Evolutionary conservation across 2,113 vertebrate genomes (phyloP).

Genomic region (Amphilophus citrinellus): DNA sequence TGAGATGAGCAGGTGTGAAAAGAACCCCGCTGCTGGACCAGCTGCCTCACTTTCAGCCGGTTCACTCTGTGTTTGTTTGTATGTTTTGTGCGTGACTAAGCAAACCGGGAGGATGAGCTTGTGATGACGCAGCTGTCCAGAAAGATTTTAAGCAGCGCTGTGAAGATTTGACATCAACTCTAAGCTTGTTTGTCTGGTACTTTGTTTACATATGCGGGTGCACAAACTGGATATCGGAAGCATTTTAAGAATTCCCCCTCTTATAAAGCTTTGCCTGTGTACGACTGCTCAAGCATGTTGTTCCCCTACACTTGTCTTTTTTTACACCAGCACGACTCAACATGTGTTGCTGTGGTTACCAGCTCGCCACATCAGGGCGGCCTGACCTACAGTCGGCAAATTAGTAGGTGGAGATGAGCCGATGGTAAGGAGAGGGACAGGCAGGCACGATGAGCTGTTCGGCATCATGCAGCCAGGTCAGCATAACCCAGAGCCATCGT

Average conservation of each 20-base stretch:
- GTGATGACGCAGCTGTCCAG: conserved; percentile 57
- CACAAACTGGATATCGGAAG: conserved; percentile 16
- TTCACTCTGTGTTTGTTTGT: conserved; percentile 13
- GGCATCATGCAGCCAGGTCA: conserved; percentile 49
- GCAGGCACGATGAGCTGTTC: conserved; percentile 61
- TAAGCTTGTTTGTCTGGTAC: conserved; percentile 47
- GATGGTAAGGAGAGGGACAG: conserved; percentile 12
- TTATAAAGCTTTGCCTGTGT: background rate
- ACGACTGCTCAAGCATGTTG: conserved; percentile 15
- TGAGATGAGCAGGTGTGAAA: conserved; percentile 74
- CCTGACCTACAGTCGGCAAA: conserved; percentile 60
- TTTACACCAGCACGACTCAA: conserved; percentile 15
- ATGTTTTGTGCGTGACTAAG: conserved; percentile 11
- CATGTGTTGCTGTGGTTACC: conserved; percentile 64
- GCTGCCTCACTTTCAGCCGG: conserved; percentile 47
- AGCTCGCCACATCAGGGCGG: conserved; percentile 48
- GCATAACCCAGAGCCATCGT: conserved; percentile 44
- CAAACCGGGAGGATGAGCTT: conserved; percentile 54
- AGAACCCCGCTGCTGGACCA: conserved; percentile 58
- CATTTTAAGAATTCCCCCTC: background rate
- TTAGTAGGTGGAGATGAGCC: conserved; percentile 75
- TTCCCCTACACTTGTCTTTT: conserved; percentile 2
- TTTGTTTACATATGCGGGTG: conserved; percentile 16
- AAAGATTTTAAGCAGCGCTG: conserved; percentile 43
- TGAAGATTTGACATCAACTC: conserved; percentile 39